A percentile compares a stretch with the other conserved stretches of the same genome.
These are phyloP conservation scores for Hypotaenidia okinawae DNA, from an alignment of 2,797 vertebrate species.

Conservation along the genomic window DNA sequence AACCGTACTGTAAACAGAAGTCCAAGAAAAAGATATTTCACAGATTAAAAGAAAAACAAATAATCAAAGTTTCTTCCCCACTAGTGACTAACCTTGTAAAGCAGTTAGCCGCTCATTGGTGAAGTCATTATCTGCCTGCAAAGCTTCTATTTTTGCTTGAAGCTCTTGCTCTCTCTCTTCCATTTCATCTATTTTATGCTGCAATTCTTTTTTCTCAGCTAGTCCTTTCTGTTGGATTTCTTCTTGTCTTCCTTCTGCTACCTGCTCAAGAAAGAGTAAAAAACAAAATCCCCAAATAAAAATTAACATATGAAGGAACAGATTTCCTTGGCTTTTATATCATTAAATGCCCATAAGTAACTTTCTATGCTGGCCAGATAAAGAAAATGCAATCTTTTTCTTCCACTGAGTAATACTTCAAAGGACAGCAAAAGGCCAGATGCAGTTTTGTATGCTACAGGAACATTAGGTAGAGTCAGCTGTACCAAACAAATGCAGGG, in stretches of 20 bases:
- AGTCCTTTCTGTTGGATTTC: slow-evolving; percentile 93
- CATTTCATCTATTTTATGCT: slow-evolving; percentile 95
- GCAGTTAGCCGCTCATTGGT: slow-evolving; percentile 95
- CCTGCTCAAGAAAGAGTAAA: slow-evolving; percentile 73
- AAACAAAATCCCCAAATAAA: background rate
- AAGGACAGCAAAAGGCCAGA: too few species aligned
- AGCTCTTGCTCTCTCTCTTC: slow-evolving; percentile 98
- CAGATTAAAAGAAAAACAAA: slow-evolving; percentile 75
- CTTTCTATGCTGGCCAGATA: background rate
- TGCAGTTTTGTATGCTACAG: too few species aligned
- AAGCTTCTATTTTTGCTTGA: slow-evolving; percentile 96
- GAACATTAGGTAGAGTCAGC: too few species aligned
- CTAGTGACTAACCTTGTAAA: slow-evolving; percentile 88
- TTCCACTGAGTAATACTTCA: too few species aligned
- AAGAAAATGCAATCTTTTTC: background rate
- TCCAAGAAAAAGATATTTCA: slow-evolving; percentile 85
- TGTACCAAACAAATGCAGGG: too few species aligned
- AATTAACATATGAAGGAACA: background rate
- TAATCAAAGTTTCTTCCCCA: slow-evolving; percentile 21
- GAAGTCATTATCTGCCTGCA: slow-evolving; percentile 99
- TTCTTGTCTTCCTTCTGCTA: slow-evolving; percentile 91
- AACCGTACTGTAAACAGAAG: slow-evolving; percentile 95
- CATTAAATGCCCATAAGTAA: background rate
- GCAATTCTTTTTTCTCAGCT: slow-evolving; percentile 92
- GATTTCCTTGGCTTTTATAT: background rate